These are phyloP conservation scores for Seladonia tumulorum DNA, from an alignment of 2,888 invertebrate species.

Conservation along the genomic window DNA sequence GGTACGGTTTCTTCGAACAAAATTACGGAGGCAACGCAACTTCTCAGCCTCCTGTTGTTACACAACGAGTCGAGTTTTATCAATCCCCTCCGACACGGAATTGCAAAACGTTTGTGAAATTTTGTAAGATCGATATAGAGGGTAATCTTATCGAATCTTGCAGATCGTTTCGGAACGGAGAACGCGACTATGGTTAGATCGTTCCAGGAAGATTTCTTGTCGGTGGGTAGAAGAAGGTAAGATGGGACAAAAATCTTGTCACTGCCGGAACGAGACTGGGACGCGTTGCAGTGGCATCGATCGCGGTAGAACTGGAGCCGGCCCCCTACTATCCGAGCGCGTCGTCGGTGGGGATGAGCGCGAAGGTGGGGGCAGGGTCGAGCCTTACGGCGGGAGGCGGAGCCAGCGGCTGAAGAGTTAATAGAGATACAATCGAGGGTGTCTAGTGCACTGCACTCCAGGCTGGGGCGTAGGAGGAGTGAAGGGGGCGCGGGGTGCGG, in stretches of 20 bases:
- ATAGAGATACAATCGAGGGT: conserved; percentile 84
- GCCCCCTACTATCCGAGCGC: conserved; percentile 57
- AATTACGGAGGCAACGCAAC: not conserved
- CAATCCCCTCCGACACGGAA: not conserved
- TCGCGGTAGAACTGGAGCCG: conserved; percentile 56
- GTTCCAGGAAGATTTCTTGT: not conserved
- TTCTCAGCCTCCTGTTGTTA: not conserved
- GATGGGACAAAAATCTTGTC: conserved; percentile 41
- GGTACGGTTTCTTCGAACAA: conserved; percentile 35
- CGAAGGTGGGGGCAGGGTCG: conserved; percentile 59
- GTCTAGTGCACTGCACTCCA: conserved; percentile 81
- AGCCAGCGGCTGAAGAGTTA: conserved; percentile 78
- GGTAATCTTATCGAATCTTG: not conserved
- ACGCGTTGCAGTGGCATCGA: conserved; percentile 66
- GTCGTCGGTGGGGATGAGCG: conserved; percentile 58
- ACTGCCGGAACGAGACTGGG: conserved; percentile 49
- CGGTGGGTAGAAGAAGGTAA: not conserved
- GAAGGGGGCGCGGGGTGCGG: conserved; percentile 71
- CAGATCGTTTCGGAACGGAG: not conserved
- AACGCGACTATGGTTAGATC: not conserved
- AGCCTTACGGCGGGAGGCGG: conserved; percentile 78
- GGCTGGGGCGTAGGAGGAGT: conserved; percentile 80
- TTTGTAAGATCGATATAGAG: not conserved
- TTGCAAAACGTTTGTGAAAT: not conserved
- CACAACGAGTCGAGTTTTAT: not conserved